Base-by-base conservation (phyloP, 2,888 invertebrate species). In the Palloptera scutellata region DNA sequence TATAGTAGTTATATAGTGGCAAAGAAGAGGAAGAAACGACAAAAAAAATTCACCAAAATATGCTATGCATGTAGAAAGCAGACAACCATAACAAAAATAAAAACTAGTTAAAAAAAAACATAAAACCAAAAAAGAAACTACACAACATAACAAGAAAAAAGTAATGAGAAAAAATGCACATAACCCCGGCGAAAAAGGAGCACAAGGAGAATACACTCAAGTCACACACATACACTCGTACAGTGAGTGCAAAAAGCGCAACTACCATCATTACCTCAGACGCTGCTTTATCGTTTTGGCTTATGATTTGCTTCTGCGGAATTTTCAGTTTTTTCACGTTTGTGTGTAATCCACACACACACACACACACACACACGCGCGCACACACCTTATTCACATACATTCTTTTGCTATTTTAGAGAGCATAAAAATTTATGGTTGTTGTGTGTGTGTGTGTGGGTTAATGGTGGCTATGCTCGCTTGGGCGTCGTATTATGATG, bases 41-140 rank as follows among this genome's bases (percentile, higher is more conserved):
- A 41, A 9, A 52, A 40, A 12, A 59, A 48, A 30, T 45, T 43
- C 61, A 61, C 66, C 45, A 66, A 66, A 66, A 66, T 77, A 77
- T 78, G 78, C 73, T 76, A 69, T 77, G 72, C 78, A 78, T 77
- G 78, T 72, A 75, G 76, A 77, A 75, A 76, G 72, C 74, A 72
- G 68, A 68, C 67, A 70, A 69, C 72, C 73, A 72, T 68, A 68
- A 71, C 73, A 73, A 73, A 60, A 72, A 75, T 52, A 55, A 60
- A 60, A 72, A 74, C 72, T 76, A 75, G 72, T 76, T 74, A 73
- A 77, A 75, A 72, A 77, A 77, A 17, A 17, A 78, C 77, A 72
- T 70, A 43, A 60, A 43, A 15, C 13, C 42, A 19, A 51, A 48
- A 48, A 51, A 61, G 19, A 45, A 61, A 17, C 17, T n/a, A 58